Percentiles rank a stretch among this genome's conserved stretches.
Evolutionary conservation across 2,888 invertebrate genomes (phyloP).

Genomic region (Drosophila lutescens): DNA sequence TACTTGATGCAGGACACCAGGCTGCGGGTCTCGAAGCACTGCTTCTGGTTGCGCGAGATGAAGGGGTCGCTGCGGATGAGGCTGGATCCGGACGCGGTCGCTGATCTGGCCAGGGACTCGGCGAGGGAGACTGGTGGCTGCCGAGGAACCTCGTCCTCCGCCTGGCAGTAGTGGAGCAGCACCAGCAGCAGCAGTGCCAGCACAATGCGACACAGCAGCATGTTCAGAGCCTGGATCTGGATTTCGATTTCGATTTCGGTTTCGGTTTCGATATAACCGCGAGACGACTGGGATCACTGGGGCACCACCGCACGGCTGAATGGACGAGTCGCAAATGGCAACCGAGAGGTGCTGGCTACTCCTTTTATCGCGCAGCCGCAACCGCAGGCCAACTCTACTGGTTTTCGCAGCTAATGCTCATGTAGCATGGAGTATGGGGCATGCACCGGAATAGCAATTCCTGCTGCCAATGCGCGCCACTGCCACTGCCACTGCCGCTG

Average conservation of each 20-base stretch:
- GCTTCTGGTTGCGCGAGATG: conserved; percentile 77
- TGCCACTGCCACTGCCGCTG: conserved; percentile 21
- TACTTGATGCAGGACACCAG: conserved; percentile 83
- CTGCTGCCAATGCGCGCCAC: conserved; percentile 42
- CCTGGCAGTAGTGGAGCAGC: conserved; percentile 45
- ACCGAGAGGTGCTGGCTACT: conserved; percentile 56
- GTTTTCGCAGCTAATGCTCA: conserved; percentile 46
- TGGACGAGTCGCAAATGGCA: conserved; percentile 72
- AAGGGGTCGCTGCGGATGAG: conserved; percentile 77
- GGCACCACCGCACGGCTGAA: conserved; percentile 61
- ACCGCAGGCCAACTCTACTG: conserved; percentile 28
- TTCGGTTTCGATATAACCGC: conserved; percentile 8
- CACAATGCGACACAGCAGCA: conserved; percentile 41
- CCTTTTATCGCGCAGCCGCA: conserved; percentile 68
- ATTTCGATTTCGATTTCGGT: neutral
- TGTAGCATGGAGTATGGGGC: conserved; percentile 50
- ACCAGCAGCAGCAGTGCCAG: conserved; percentile 55
- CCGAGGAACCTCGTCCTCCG: conserved; percentile 16
- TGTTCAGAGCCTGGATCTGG: neutral
- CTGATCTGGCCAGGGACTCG: conserved; percentile 5
- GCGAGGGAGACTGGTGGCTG: conserved; percentile 1
- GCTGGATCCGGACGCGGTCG: conserved; percentile 29
- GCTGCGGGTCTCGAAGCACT: conserved; percentile 78
- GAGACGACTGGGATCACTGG: conserved; percentile 25
- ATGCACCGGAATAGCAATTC: conserved; percentile 70